Percentiles rank a stretch among this genome's conserved stretches.
Conservation (phyloP, 2,888 invertebrate species). For the Sarcophaga subvicina region DNA sequence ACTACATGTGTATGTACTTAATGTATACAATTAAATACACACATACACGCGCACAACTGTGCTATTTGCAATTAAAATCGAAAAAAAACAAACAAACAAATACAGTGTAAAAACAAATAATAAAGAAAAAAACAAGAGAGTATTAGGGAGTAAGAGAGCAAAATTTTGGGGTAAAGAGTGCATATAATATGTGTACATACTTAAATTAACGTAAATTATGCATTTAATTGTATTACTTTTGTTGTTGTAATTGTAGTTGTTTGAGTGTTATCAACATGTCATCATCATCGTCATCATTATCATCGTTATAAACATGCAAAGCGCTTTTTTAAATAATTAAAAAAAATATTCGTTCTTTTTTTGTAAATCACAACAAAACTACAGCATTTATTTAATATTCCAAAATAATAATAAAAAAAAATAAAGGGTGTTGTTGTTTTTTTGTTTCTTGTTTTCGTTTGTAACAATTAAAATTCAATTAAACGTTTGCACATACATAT, state of each 20-base stretch:
- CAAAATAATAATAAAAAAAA: conserved; percentile 45
- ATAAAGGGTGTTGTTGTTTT: conserved; percentile 24
- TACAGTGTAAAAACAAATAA: background rate
- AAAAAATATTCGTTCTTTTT: conserved; percentile 50
- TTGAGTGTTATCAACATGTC: conserved; percentile 49
- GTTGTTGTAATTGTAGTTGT: background rate
- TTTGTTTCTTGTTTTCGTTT: background rate
- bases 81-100: background rate
- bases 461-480: conserved; percentile 24
- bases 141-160: background rate
- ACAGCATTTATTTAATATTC: conserved; percentile 60
- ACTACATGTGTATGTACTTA: too few relatives aligned
- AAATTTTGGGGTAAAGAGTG: background rate
- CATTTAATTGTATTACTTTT: conserved; percentile 29
- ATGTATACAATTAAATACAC: background rate
- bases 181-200: background rate
- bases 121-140: background rate
- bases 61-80: background rate
- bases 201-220: conserved; percentile 45
- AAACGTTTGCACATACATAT: conserved; percentile 38
- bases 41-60: background rate
- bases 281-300: conserved; percentile 45
- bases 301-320: conserved; percentile 42
- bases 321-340: conserved; percentile 36
- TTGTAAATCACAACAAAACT: conserved; percentile 60